These are phyloP conservation scores for Caranx melampygus DNA, from an alignment of 2,113 vertebrate genomes.

Conservation along the genomic window DNA sequence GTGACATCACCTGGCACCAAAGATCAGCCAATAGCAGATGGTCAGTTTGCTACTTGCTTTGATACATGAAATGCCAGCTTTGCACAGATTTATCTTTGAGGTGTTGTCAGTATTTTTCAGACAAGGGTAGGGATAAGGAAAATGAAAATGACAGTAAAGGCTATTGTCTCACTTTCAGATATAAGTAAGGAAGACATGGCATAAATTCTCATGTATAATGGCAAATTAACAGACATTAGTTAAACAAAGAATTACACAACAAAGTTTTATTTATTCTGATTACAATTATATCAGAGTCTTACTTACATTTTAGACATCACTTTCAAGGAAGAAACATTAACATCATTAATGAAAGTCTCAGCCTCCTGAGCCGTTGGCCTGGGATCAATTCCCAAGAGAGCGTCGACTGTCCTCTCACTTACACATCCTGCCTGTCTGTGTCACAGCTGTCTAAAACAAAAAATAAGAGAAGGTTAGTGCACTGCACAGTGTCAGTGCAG, in stretches of 20 bases:
- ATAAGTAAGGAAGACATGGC: neutral
- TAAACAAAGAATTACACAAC: neutral
- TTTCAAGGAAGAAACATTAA: neutral
- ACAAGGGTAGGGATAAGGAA: neutral
- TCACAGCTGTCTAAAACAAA: conserved; percentile 32
- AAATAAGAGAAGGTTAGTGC: conserved; percentile 21
- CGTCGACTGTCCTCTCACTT: conserved; percentile 12
- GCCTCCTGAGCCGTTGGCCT: conserved; percentile 9
- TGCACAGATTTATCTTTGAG: neutral
- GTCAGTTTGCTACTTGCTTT: neutral
- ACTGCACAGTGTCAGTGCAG: conserved; percentile 13
- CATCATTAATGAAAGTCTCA: conserved; percentile 1
- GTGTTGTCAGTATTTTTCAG: neutral
- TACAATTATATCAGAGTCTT: neutral
- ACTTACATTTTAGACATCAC: too few relatives aligned
- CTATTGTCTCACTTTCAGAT: neutral
- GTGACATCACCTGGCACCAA: conserved; percentile 35
- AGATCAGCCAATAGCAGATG: conserved; percentile 32
- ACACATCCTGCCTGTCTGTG: conserved; percentile 30
- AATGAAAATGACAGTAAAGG: neutral
- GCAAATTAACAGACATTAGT: neutral
- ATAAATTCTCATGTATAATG: neutral
- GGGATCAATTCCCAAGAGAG: conserved; percentile 36
- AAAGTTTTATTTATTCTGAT: neutral
- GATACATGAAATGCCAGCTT: neutral